phyloP scores from a whole-genome alignment of 1,140 invertebrate species.

The Papilio dardanus region DNA sequence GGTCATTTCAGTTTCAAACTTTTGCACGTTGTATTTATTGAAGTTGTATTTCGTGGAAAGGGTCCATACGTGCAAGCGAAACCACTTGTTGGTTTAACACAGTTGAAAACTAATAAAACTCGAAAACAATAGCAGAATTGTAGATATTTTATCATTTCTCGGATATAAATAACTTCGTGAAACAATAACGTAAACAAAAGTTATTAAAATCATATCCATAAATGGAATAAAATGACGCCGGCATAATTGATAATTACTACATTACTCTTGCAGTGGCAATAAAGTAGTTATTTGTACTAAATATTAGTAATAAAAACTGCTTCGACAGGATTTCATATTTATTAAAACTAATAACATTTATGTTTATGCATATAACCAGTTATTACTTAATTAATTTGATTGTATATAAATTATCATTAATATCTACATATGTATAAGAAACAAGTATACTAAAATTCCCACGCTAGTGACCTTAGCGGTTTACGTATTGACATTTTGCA shows the following conservation, averaged over 20 bases:
- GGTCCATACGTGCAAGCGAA: neutral
- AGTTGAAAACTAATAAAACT: neutral
- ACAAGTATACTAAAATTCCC: neutral
- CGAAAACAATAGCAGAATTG: neutral
- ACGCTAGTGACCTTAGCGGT: neutral
- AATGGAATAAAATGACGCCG: neutral
- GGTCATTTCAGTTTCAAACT: neutral
- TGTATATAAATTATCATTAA: neutral
- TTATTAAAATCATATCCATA: neutral
- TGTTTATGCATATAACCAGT: neutral
- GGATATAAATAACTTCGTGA: neutral
- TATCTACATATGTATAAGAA: neutral
- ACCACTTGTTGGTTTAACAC: neutral
- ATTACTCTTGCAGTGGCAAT: neutral
- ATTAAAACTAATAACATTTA: neutral
- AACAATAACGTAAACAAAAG: neutral
- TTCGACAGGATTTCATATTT: neutral
- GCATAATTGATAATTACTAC: neutral
- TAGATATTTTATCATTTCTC: neutral
- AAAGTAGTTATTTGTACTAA: neutral
- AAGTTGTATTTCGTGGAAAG: neutral
- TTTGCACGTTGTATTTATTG: neutral
- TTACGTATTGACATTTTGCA: neutral
- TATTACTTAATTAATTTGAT: constrained; percentile 9
- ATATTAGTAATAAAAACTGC: neutral